Evolutionary conservation across 2,888 invertebrate genomes (phyloP).

Genomic region (Macrophya annulata): DNA sequence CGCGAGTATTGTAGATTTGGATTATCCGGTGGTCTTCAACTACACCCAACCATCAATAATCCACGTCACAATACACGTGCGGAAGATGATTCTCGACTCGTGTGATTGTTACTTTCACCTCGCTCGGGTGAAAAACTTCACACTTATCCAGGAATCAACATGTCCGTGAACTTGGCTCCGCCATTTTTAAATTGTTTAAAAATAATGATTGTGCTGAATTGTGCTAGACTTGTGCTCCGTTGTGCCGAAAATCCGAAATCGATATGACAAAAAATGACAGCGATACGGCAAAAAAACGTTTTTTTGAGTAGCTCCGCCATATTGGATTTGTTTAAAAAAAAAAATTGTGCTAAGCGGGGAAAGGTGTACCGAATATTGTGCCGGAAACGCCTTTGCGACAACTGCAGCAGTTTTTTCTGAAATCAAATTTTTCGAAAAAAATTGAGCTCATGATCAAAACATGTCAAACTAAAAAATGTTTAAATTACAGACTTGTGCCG

Average conservation of each 20-base stretch:
- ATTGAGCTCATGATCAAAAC: neutral
- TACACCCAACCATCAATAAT: too few relatives aligned
- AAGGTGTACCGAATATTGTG: neutral
- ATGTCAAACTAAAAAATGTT: neutral
- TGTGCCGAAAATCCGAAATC: neutral
- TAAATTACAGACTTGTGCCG: neutral
- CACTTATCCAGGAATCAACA: too few relatives aligned
- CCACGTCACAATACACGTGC: too few relatives aligned
- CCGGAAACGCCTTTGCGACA: neutral
- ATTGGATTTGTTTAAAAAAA: constrained; percentile 28
- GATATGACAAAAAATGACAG: neutral
- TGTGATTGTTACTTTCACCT: too few relatives aligned
- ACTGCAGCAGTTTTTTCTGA: neutral
- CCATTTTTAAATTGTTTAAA: constrained; percentile 30
- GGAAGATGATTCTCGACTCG: too few relatives aligned
- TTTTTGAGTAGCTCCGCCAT: constrained; percentile 27
- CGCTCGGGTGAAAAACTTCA: too few relatives aligned
- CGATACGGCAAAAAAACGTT: neutral
- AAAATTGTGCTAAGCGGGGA: neutral
- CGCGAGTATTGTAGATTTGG: too few relatives aligned
- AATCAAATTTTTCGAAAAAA: constrained; percentile 10
- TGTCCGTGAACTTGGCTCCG: constrained; percentile 23
- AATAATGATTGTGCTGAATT: constrained; percentile 16
- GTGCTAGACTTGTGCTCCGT: neutral
- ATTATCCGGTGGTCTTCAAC: too few relatives aligned